Conservation (phyloP, 2,113 vertebrate genomes). For the Corydoras sp. region DNA sequence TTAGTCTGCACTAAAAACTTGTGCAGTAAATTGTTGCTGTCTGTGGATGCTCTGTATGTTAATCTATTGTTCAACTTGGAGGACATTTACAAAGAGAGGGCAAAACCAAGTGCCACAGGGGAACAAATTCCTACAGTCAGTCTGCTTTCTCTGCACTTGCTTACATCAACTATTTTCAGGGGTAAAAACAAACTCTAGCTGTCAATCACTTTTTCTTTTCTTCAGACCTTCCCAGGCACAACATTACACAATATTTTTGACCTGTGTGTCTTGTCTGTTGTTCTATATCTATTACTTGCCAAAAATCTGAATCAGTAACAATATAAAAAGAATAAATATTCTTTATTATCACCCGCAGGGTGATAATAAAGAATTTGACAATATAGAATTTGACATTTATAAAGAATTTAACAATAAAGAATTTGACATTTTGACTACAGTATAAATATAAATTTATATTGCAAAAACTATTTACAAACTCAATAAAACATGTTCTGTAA, state of each 20-base stretch:
- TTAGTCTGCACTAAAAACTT: constrained; percentile 34
- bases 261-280: not conserved
- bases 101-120: not conserved
- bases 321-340: too few relatives aligned
- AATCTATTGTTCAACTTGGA: constrained; percentile 9
- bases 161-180: constrained; percentile 20
- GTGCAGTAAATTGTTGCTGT: constrained; percentile 24
- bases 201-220: constrained; percentile 33
- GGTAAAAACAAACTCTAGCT: constrained; percentile 10
- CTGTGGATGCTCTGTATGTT: constrained; percentile 7
- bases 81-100: constrained; percentile 4
- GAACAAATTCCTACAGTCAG: constrained; percentile 5
- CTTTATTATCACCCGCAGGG: too few relatives aligned
- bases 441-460: too few relatives aligned
- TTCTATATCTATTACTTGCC: not conserved
- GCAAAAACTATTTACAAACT: too few relatives aligned
- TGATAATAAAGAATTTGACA: too few relatives aligned
- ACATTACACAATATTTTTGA: not conserved
- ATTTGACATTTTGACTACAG: too few relatives aligned
- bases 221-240: not conserved
- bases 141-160: constrained; percentile 32
- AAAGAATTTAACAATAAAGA: too few relatives aligned
- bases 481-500: too few relatives aligned
- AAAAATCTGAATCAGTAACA: too few relatives aligned
- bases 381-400: too few relatives aligned